Evolutionary conservation across 2,888 invertebrate genomes (phyloP).

Genomic region (Callyntrura sp.): DNA sequence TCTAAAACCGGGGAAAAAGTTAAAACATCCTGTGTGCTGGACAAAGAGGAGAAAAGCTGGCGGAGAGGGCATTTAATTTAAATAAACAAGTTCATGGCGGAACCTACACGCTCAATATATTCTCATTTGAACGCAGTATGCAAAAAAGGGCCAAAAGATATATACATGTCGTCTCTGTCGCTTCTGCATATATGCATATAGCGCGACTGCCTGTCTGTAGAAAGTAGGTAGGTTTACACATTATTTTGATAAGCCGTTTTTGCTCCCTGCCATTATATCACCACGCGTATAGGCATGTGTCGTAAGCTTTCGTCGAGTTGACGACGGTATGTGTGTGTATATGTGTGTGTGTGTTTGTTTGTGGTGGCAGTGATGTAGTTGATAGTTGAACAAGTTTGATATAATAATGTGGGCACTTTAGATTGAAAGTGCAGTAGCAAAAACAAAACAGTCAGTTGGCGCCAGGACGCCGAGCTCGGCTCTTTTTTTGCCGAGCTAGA

Average conservation of each 20-base stretch:
- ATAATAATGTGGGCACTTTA: not conserved
- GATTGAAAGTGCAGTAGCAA: slow-evolving; percentile 16
- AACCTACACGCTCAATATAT: slow-evolving; percentile 19
- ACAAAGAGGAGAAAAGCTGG: not conserved
- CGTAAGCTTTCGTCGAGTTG: not conserved
- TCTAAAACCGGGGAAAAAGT: not conserved
- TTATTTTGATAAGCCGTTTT: not conserved
- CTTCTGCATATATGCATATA: too few relatives aligned
- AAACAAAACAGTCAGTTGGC: too few relatives aligned
- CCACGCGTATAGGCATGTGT: not conserved
- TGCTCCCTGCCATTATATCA: not conserved
- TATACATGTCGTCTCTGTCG: not conserved
- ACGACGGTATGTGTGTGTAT: not conserved
- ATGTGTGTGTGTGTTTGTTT: not conserved
- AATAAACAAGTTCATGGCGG: slow-evolving; percentile 45
- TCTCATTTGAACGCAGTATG: slow-evolving; percentile 30
- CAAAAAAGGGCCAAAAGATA: not conserved
- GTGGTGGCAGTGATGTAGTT: too few relatives aligned
- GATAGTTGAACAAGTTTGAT: too few relatives aligned
- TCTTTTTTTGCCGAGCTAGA: too few relatives aligned
- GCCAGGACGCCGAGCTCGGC: too few relatives aligned
- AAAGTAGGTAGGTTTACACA: not conserved
- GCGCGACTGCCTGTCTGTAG: not conserved
- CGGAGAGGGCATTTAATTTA: not conserved
- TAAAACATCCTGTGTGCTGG: not conserved